Evolutionary conservation across 1,140 invertebrate species (phyloP).

Genomic region (Ceratitis capitata): DNA sequence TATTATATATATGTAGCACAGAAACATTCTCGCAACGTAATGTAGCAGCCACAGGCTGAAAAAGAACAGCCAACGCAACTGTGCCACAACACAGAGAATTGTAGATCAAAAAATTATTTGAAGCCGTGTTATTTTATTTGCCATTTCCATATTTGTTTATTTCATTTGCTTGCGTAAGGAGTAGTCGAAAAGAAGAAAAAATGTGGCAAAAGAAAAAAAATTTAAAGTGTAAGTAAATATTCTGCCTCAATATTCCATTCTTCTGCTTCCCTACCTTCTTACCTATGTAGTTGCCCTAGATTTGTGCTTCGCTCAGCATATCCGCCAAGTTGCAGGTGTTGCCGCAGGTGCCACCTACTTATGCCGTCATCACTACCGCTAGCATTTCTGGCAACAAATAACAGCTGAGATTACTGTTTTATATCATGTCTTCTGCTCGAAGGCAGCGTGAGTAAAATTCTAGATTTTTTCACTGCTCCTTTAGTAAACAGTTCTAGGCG

Average conservation of each 20-base stretch:
- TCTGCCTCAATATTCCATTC: neutral
- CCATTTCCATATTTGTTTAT: neutral
- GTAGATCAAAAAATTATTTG: neutral
- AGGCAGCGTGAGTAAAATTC: no score
- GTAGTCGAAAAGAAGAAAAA: neutral
- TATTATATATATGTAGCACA: neutral
- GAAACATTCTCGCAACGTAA: neutral
- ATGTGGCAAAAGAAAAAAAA: neutral
- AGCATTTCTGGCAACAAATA: neutral
- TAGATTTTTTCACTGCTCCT: no score
- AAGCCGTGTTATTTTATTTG: neutral
- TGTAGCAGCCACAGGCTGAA: neutral
- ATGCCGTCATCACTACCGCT: neutral
- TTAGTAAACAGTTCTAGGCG: no score
- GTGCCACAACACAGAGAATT: neutral
- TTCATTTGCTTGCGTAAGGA: conserved; percentile 12
- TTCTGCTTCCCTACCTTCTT: neutral
- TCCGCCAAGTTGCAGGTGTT: neutral
- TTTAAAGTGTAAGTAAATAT: neutral
- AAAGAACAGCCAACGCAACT: neutral
- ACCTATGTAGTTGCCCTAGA: neutral
- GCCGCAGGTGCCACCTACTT: conserved; percentile 10
- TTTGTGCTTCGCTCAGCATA: neutral
- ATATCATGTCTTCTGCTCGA: no score
- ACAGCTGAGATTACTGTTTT: neutral